phyloP scores from a whole-genome alignment of 2,797 vertebrate species.

The Linurgus olivaceus region DNA sequence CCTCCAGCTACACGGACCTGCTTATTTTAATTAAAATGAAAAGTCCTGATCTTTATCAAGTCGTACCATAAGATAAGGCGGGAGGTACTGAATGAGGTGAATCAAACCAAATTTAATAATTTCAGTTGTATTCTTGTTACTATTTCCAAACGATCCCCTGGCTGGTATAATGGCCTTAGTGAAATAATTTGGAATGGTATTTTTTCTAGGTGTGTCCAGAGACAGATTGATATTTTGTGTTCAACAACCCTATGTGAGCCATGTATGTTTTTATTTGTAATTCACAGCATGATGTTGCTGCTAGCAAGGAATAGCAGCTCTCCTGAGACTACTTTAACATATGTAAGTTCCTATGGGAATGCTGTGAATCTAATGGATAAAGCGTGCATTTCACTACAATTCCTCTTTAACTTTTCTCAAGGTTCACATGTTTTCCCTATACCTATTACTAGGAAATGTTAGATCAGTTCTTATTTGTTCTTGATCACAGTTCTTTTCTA shows the following conservation, averaged over 20 bases:
- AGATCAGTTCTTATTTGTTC: not conserved
- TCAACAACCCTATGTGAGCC: not conserved
- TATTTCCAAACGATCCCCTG: not conserved
- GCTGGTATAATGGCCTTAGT: not conserved
- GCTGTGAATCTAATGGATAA: not conserved
- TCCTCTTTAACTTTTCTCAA: not conserved
- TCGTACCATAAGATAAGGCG: not conserved
- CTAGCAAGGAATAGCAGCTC: not conserved
- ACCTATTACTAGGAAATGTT: not conserved
- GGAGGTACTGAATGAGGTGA: not conserved
- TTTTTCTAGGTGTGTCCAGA: not conserved
- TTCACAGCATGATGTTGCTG: not conserved
- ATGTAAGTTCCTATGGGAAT: not conserved
- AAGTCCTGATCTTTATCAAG: not conserved
- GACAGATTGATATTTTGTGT: not conserved
- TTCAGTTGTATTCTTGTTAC: not conserved
- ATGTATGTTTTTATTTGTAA: slow-evolving; percentile 4
- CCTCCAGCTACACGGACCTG: not conserved
- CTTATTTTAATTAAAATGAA: not conserved
- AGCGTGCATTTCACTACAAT: not conserved
- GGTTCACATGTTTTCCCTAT: not conserved
- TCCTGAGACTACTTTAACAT: not conserved
- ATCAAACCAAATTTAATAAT: not conserved
- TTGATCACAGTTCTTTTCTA: not conserved
- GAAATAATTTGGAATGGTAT: not conserved